These are phyloP conservation scores for Erpobdella octoculata DNA, from an alignment of 2,888 invertebrate genomes.

Conservation along the genomic window DNA sequence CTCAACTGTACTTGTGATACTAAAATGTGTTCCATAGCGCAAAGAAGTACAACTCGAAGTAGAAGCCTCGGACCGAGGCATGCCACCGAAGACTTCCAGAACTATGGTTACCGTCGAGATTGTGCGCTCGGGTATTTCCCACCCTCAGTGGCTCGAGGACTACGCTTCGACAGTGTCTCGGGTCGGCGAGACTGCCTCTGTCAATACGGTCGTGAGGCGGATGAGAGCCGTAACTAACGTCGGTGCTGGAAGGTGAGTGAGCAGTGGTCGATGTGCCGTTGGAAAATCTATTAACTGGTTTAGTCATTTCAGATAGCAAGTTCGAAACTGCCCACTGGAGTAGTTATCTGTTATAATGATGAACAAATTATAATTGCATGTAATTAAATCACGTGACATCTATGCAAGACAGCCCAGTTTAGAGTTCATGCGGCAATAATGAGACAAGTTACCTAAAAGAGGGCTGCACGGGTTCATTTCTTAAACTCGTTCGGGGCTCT, in stretches of 20 bases:
- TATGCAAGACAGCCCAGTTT: too few species aligned
- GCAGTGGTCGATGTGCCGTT: neutral
- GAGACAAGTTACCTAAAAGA: too few species aligned
- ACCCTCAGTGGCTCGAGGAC: conserved; percentile 39
- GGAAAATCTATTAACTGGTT: too few species aligned
- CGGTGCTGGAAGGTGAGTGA: neutral
- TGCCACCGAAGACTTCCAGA: conserved; percentile 84
- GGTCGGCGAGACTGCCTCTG: conserved; percentile 36
- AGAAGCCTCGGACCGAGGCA: conserved; percentile 94
- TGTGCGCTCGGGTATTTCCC: conserved; percentile 56
- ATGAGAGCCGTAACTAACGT: conserved; percentile 34
- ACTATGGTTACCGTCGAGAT: conserved; percentile 97
- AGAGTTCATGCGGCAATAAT: too few species aligned
- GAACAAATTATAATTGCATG: too few species aligned
- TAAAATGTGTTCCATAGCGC: neutral
- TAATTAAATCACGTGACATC: too few species aligned
- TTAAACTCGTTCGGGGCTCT: too few species aligned
- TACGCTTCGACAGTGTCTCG: conserved; percentile 33
- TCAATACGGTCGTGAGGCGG: conserved; percentile 35
- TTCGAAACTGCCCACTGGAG: too few species aligned
- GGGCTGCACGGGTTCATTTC: too few species aligned
- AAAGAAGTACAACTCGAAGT: conserved; percentile 64
- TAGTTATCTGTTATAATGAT: too few species aligned
- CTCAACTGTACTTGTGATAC: neutral
- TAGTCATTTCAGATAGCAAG: too few species aligned